These are phyloP conservation scores for Drosophila neotestacea DNA, from an alignment of 2,888 invertebrate species.

Conservation along the genomic window DNA sequence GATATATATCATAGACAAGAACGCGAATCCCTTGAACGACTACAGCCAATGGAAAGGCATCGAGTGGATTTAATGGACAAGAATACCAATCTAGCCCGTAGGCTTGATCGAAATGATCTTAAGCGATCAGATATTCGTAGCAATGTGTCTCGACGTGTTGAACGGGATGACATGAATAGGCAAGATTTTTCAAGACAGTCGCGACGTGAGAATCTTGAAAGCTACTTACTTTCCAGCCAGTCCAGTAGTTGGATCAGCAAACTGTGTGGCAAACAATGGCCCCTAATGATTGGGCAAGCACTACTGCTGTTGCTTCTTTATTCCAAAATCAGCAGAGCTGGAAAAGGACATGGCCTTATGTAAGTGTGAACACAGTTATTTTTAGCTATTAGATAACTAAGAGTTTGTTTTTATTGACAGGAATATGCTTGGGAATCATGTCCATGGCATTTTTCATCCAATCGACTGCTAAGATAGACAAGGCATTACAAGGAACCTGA, in stretches of 20 bases:
- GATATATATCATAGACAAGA: not conserved
- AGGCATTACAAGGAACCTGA: constrained; percentile 23
- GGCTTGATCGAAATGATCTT: not conserved
- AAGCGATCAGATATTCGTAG: not conserved
- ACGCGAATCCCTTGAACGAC: not conserved
- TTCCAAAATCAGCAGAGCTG: constrained; percentile 38
- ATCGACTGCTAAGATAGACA: constrained; percentile 40
- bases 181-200: not conserved
- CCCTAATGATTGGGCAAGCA: constrained; percentile 48
- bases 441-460: constrained; percentile 51
- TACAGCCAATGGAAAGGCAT: not conserved
- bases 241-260: constrained; percentile 33
- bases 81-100: not conserved
- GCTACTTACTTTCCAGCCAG: not conserved
- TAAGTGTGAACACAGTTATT: constrained; percentile 16
- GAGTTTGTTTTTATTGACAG: constrained; percentile 20
- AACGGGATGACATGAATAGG: not conserved
- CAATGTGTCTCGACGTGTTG: not conserved
- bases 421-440: constrained; percentile 32
- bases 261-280: constrained; percentile 44
- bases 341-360: constrained; percentile 50
- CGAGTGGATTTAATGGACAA: not conserved
- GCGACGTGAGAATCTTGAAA: not conserved
- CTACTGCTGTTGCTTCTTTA: constrained; percentile 51
- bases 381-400: not conserved